Base-by-base conservation (phyloP, 1,140 invertebrate genomes). In the Aplysia californica region DNA sequence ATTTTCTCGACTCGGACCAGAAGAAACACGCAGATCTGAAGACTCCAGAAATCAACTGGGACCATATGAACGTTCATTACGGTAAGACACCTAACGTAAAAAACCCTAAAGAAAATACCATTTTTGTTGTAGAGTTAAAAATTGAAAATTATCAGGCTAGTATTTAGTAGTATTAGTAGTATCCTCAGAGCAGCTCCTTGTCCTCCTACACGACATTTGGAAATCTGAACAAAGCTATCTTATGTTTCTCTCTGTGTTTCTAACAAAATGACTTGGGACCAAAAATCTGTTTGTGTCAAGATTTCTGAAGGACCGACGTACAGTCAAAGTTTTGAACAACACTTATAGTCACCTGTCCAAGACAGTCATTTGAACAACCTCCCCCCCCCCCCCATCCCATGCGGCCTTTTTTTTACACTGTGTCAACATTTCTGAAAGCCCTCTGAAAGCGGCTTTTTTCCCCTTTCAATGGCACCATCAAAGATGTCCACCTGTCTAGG, bases 21-120 rank as follows among this genome's bases (percentile, higher is more conserved):
- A 77, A 76, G 39, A 85, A 82, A 65, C 79, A 85, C 18, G 84
- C 84, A 35, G 86, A 87, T 71, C 77, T 84, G 29, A 80, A 84
- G n/a, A 70, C 81, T 4, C 79, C 82, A 0, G 83, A 84, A 33
- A 85, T 87, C 38, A 82, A 82, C 59, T 86, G 85, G 85, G 69
- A 81, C 39, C 74, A 81, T 39, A 61, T 85, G 59, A 69, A 80
- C 23, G 78, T 86, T 1, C 68, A 64, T 3, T 81, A 86, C 66
- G 70, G 70, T 72, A 58, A 71, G 3, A 38, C 64, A 29, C n/a
- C 66, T 3, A 31, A n/a, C n/a, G n/a, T n/a, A n/a, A n/a, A n/a
- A n/a, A n/a, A n/a, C n/a, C n/a, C n/a, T n/a, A n/a, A 36, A 35
- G 64, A 56, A 36, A n/a, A 26, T 31, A n/a, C 39, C 29, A 31